These are phyloP conservation scores for Eutolmus rufibarbis DNA, from an alignment of 2,888 invertebrate species.

Conservation along the genomic window DNA sequence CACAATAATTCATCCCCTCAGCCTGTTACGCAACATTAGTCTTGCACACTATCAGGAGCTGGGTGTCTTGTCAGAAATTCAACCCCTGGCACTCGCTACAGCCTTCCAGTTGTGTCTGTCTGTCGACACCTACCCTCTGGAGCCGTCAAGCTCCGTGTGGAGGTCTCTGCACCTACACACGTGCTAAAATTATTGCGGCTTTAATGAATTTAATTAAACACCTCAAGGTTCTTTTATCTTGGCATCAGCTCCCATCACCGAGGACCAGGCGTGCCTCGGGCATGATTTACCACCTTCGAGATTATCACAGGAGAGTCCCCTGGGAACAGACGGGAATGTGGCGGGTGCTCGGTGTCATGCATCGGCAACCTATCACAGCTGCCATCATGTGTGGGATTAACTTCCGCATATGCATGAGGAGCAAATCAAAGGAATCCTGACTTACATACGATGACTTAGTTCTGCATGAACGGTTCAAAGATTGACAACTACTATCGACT, in stretches of 20 bases:
- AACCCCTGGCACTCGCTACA: background rate
- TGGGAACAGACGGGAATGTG: background rate
- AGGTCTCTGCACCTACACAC: background rate
- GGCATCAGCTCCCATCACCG: background rate
- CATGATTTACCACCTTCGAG: slow-evolving; percentile 18
- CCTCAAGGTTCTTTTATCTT: slow-evolving; percentile 26
- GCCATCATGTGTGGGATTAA: background rate
- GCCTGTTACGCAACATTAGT: background rate
- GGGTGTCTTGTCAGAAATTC: slow-evolving; percentile 10
- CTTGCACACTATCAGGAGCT: slow-evolving; percentile 2
- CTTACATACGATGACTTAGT: background rate
- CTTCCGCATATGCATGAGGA: background rate
- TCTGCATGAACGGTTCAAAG: background rate
- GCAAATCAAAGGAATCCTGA: background rate
- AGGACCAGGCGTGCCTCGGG: background rate
- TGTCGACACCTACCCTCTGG: background rate
- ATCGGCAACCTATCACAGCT: background rate
- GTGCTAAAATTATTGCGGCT: background rate
- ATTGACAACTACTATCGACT: background rate
- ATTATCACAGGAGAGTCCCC: background rate
- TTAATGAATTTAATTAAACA: slow-evolving; percentile 38
- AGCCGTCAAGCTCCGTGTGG: background rate
- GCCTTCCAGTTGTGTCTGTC: background rate
- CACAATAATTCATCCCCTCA: background rate
- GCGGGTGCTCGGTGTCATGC: background rate